These are phyloP conservation scores for Anoncus sp. DNA, from an alignment of 2,888 invertebrate genomes.

Conservation along the genomic window DNA sequence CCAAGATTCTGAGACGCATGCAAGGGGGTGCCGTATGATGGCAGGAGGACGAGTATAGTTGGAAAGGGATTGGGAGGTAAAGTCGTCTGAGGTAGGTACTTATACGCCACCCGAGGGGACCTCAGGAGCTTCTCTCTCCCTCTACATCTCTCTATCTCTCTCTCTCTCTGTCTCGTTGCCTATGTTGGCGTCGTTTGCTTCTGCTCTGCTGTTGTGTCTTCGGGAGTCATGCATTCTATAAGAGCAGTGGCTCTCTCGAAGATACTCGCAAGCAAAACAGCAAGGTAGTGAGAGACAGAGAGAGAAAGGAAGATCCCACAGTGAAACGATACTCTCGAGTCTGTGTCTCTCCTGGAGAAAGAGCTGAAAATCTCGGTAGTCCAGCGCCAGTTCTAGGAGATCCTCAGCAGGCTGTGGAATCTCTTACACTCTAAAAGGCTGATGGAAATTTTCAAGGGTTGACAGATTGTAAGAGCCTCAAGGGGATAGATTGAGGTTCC, in stretches of 20 bases:
- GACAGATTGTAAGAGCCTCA: background rate
- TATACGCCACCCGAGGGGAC: constrained; percentile 78
- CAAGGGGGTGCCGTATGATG: constrained; percentile 49
- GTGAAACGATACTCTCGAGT: constrained; percentile 36
- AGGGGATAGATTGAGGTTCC: background rate
- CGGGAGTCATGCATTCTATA: constrained; percentile 82
- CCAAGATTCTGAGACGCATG: constrained; percentile 38
- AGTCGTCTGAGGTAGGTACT: constrained; percentile 80
- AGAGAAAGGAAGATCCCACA: background rate
- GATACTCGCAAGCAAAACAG: background rate
- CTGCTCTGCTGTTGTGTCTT: constrained; percentile 75
- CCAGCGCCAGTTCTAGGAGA: background rate
- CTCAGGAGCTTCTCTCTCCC: constrained; percentile 70
- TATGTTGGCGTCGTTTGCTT: constrained; percentile 54
- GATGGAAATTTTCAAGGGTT: constrained; percentile 6
- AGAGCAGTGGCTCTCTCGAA: constrained; percentile 77
- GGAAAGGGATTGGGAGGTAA: constrained; percentile 60
- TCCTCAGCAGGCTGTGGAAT: background rate
- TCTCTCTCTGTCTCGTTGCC: constrained; percentile 51
- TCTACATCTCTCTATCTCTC: constrained; percentile 29
- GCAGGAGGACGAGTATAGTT: constrained; percentile 56
- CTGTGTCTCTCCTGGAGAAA: background rate
- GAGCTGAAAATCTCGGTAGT: constrained; percentile 25
- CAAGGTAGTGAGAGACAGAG: constrained; percentile 6
- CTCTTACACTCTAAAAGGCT: background rate